Conservation (phyloP, 2,113 vertebrate species). For the Takifugu bimaculatus region DNA sequence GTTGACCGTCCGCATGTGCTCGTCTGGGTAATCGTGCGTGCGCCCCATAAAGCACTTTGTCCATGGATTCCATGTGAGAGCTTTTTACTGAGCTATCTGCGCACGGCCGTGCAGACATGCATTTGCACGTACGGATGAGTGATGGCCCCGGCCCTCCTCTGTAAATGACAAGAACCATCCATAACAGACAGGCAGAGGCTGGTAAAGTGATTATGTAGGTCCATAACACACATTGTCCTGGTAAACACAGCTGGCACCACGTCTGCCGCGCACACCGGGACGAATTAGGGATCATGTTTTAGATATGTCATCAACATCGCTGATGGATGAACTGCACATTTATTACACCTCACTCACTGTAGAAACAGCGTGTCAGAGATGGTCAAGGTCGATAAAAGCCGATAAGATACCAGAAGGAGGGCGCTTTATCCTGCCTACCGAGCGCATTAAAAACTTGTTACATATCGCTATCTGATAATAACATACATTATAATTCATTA, state of each 20-base stretch:
- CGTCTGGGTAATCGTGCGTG: slow-evolving; percentile 1
- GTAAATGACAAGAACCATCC: slow-evolving; percentile 73
- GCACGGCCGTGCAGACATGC: slow-evolving; percentile 20
- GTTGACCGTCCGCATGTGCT: not conserved
- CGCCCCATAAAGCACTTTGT: not conserved
- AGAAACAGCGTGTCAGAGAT: slow-evolving; percentile 38
- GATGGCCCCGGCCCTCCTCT: slow-evolving; percentile 57
- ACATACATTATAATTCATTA: slow-evolving; percentile 59
- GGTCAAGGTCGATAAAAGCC: slow-evolving; percentile 39
- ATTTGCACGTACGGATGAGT: slow-evolving; percentile 41
- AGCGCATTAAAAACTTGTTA: slow-evolving; percentile 57
- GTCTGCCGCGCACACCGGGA: slow-evolving; percentile 45
- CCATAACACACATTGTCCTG: slow-evolving; percentile 56
- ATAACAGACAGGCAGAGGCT: slow-evolving; percentile 62
- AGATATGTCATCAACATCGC: slow-evolving; percentile 22
- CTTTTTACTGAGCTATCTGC: slow-evolving; percentile 13
- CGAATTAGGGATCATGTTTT: slow-evolving; percentile 46
- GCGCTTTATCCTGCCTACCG: slow-evolving; percentile 46
- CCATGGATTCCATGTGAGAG: slow-evolving; percentile 21
- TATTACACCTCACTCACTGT: slow-evolving; percentile 60
- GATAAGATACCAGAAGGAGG: slow-evolving; percentile 54
- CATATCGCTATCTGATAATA: slow-evolving; percentile 47
- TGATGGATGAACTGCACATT: slow-evolving; percentile 48
- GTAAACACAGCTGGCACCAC: slow-evolving; percentile 69
- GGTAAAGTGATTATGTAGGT: slow-evolving; percentile 68